These are phyloP conservation scores for Drosophila prolongata DNA, from an alignment of 2,888 invertebrate genomes.

Conservation along the genomic window DNA sequence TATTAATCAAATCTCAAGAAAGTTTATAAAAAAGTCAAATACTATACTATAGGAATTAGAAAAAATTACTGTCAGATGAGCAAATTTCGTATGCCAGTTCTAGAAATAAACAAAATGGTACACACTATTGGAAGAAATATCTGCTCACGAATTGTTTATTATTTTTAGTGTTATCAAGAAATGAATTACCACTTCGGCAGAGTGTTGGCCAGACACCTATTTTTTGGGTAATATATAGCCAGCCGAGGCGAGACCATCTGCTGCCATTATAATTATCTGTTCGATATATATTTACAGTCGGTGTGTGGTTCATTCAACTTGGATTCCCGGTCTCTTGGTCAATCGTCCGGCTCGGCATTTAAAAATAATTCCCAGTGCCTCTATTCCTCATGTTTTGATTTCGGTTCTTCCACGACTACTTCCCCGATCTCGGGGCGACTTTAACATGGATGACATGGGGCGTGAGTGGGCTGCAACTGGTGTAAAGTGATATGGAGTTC, in stretches of 20 bases:
- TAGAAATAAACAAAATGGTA: no score
- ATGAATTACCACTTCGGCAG: background rate
- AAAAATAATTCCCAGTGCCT: constrained; percentile 31
- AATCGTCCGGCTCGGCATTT: constrained; percentile 26
- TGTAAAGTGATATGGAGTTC: constrained; percentile 56
- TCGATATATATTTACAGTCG: constrained; percentile 14
- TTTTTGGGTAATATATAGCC: constrained; percentile 1
- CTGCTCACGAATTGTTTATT: background rate
- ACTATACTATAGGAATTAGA: no score
- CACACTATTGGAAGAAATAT: no score
- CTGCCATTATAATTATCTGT: constrained; percentile 26
- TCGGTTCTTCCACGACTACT: constrained; percentile 7
- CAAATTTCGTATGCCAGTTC: no score
- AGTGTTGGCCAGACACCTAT: constrained; percentile 1
- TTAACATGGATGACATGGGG: constrained; percentile 21
- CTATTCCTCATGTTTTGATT: constrained; percentile 12
- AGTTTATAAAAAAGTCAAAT: no score
- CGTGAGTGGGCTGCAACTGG: constrained; percentile 44
- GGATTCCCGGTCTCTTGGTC: constrained; percentile 13
- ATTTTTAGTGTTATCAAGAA: background rate
- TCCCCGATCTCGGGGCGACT: background rate
- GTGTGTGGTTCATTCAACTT: constrained; percentile 43
- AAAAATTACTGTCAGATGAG: no score
- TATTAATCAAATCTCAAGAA: no score
- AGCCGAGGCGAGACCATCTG: constrained; percentile 25